Evolutionary conservation across 2,797 vertebrate genomes (phyloP).

Genomic region (Anas acuta): DNA sequence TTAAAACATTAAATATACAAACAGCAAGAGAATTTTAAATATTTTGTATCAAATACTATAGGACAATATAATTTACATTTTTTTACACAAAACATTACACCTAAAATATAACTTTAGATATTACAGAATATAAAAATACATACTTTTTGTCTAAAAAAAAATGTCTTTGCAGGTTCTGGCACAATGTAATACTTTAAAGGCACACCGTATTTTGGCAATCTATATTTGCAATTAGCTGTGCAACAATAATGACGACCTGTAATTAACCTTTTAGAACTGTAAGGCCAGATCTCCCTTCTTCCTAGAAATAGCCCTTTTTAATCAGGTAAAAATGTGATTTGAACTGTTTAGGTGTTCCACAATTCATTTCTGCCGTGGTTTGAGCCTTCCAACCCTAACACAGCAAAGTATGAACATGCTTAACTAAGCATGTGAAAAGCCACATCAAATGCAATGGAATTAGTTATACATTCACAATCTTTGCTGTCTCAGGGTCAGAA

Average conservation of each 20-base stretch:
- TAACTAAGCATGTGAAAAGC: background rate
- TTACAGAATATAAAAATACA: constrained; percentile 83
- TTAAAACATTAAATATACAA: constrained; percentile 83
- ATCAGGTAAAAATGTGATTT: background rate
- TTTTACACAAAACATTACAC: constrained; percentile 82
- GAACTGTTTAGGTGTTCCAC: background rate
- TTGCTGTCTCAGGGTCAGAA: background rate
- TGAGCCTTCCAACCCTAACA: background rate
- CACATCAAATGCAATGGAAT: constrained; percentile 13
- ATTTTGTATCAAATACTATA: constrained; percentile 83
- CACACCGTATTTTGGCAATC: constrained; percentile 48
- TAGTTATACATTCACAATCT: background rate
- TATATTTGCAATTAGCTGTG: constrained; percentile 12
- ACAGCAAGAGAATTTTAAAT: constrained; percentile 81
- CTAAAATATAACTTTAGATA: constrained; percentile 83
- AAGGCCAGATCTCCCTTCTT: background rate
- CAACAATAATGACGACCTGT: background rate
- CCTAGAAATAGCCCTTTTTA: background rate
- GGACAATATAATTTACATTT: constrained; percentile 84
- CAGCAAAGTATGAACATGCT: constrained; percentile 10
- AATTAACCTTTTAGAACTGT: constrained; percentile 1
- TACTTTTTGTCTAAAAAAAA: constrained; percentile 76
- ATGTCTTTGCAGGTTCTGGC: constrained; percentile 74
- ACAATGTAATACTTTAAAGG: constrained; percentile 71
- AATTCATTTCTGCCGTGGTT: background rate